phyloP scores from a whole-genome alignment of 2,888 invertebrate genomes.

The Anthophora plumipes region DNA sequence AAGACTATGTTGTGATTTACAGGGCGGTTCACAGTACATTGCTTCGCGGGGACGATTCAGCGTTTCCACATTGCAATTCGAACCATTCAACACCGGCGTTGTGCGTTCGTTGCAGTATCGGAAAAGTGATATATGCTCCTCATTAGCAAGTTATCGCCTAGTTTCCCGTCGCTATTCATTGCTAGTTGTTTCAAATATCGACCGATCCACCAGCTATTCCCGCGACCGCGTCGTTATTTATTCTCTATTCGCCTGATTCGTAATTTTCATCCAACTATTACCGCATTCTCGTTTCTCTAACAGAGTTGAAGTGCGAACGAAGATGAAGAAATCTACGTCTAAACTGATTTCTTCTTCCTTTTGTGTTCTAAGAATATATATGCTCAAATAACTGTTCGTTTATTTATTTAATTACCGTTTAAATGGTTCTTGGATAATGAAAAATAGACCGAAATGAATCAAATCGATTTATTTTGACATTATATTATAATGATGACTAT shows the following conservation, averaged over 20 bases:
- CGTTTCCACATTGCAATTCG: constrained; percentile 70
- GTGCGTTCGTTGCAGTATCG: constrained; percentile 67
- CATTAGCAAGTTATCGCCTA: constrained; percentile 72
- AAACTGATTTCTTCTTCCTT: too few relatives aligned
- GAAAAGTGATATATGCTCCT: constrained; percentile 71
- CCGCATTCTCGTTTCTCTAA: not conserved
- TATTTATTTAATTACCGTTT: too few relatives aligned
- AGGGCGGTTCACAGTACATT: constrained; percentile 71
- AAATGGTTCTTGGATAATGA: too few relatives aligned
- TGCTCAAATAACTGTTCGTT: too few relatives aligned
- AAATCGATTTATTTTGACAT: too few relatives aligned
- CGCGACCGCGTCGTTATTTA: not conserved
- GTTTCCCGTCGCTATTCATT: constrained; percentile 69
- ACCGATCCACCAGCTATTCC: constrained; percentile 28
- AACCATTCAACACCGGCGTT: constrained; percentile 69
- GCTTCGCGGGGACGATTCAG: constrained; percentile 68
- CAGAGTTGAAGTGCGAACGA: too few relatives aligned
- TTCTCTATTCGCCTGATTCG: not conserved
- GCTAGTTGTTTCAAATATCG: constrained; percentile 57
- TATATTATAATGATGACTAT: too few relatives aligned
- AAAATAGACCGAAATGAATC: too few relatives aligned
- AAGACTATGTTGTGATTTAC: constrained; percentile 70
- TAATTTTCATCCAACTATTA: not conserved
- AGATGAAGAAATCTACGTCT: too few relatives aligned
- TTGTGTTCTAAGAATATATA: too few relatives aligned